phyloP scores from a whole-genome alignment of 1,140 invertebrate species.

The Drosophila nikananu region DNA sequence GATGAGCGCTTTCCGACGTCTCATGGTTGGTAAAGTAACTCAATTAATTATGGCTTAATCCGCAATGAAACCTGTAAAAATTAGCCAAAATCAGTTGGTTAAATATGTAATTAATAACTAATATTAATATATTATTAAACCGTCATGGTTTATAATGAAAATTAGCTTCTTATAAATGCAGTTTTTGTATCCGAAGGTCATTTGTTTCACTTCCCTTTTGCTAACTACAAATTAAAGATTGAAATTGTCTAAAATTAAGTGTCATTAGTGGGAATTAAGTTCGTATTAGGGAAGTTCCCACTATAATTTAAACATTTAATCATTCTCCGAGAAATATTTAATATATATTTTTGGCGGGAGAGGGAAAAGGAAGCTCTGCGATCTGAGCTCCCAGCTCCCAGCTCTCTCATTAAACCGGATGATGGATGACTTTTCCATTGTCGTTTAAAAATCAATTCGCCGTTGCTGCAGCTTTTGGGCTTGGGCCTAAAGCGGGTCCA shows the following conservation, averaged over 20 bases:
- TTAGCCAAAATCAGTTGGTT: not conserved
- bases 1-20: slow-evolving; percentile 71
- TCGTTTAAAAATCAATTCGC: slow-evolving; percentile 41
- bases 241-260: slow-evolving; percentile 12
- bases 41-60: slow-evolving; percentile 11
- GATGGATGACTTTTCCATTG: slow-evolving; percentile 74
- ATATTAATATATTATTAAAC: not conserved
- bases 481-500: slow-evolving; percentile 50
- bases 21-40: slow-evolving; percentile 37
- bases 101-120: not conserved
- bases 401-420: slow-evolving; percentile 65
- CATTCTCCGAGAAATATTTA: not conserved
- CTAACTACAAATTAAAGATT: not conserved
- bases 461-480: slow-evolving; percentile 7
- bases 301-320: slow-evolving; percentile 8
- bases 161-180: not conserved
- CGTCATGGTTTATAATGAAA: not conserved
- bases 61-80: not conserved
- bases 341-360: not conserved
- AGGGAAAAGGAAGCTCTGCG: not conserved
- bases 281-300: not conserved
- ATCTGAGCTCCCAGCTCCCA: not conserved
- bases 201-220: not conserved
- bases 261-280: slow-evolving; percentile 23
- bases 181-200: slow-evolving; percentile 1